phyloP scores from a whole-genome alignment of 2,797 vertebrate genomes.

The Hydrolagus colliei region DNA sequence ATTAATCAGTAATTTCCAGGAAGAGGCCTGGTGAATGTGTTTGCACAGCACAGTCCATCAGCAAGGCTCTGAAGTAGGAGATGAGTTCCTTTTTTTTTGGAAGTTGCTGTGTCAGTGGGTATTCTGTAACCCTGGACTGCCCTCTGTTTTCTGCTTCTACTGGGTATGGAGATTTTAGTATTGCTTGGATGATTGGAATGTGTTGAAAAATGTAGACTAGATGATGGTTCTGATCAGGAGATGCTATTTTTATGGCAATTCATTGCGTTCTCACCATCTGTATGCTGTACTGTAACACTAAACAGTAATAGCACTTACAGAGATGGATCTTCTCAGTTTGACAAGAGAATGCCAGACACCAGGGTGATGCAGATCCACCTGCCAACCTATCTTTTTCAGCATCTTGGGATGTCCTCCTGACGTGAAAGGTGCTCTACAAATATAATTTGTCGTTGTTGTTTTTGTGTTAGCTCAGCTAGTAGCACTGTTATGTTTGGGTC shows the following conservation, averaged over 20 bases:
- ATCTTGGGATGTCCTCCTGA: too few relatives aligned
- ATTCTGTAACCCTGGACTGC: constrained; percentile 13
- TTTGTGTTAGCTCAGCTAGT: too few relatives aligned
- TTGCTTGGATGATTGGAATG: constrained; percentile 4
- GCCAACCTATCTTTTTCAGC: too few relatives aligned
- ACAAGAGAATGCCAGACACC: not conserved
- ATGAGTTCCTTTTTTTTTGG: constrained; percentile 19
- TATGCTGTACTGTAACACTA: too few relatives aligned
- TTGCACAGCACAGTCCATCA: not conserved
- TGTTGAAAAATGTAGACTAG: constrained; percentile 8
- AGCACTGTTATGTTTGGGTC: too few relatives aligned
- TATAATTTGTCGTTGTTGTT: too few relatives aligned
- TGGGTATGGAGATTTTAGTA: constrained; percentile 11
- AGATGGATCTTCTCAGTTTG: not conserved
- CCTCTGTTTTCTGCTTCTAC: constrained; percentile 23
- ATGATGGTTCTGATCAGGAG: not conserved
- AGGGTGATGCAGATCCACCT: not conserved
- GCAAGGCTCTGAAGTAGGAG: constrained; percentile 11
- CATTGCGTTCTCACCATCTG: too few relatives aligned
- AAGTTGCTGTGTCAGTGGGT: not conserved
- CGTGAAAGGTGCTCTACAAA: too few relatives aligned
- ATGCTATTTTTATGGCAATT: not conserved
- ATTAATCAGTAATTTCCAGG: constrained; percentile 12
- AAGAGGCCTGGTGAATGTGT: not conserved
- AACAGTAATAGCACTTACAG: not conserved